A percentile compares a stretch with the other conserved stretches of the same genome.
Conservation (phyloP, 2,888 invertebrate genomes). For the Mystacides longicornis region DNA sequence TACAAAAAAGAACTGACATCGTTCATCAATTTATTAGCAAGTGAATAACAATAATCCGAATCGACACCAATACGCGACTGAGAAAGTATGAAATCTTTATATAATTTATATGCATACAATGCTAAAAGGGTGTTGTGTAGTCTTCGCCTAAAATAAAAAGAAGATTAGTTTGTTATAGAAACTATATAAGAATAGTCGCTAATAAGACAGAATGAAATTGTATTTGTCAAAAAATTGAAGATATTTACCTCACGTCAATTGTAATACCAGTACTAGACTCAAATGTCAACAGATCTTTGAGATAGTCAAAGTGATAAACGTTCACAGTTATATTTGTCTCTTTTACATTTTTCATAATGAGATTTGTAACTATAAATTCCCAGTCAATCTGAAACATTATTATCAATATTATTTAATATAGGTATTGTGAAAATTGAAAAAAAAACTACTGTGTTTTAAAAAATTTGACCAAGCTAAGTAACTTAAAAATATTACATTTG, state of each 20-base stretch:
- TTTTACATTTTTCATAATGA: not conserved
- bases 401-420: too few relatives aligned
- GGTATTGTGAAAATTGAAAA: too few relatives aligned
- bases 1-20: conserved; percentile 25
- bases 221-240: too few relatives aligned
- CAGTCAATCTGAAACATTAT: conserved; percentile 15
- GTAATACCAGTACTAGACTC: not conserved
- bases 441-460: too few relatives aligned
- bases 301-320: not conserved
- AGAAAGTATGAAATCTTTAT: conserved; percentile 15
- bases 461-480: too few relatives aligned
- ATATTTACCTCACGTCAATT: not conserved
- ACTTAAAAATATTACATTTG: too few relatives aligned
- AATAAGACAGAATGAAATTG: too few relatives aligned
- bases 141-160: conserved; percentile 1
- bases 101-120: conserved; percentile 16
- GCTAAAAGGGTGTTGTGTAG: conserved; percentile 14
- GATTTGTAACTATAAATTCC: conserved; percentile 5
- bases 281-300: not conserved
- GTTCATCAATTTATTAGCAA: conserved; percentile 21
- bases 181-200: too few relatives aligned
- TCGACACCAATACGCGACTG: conserved; percentile 10
- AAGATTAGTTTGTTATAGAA: too few relatives aligned
- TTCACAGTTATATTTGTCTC: not conserved
- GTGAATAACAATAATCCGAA: conserved; percentile 19